These are phyloP conservation scores for Vidua chalybeata DNA, from an alignment of 2,113 vertebrate genomes.

Conservation along the genomic window DNA sequence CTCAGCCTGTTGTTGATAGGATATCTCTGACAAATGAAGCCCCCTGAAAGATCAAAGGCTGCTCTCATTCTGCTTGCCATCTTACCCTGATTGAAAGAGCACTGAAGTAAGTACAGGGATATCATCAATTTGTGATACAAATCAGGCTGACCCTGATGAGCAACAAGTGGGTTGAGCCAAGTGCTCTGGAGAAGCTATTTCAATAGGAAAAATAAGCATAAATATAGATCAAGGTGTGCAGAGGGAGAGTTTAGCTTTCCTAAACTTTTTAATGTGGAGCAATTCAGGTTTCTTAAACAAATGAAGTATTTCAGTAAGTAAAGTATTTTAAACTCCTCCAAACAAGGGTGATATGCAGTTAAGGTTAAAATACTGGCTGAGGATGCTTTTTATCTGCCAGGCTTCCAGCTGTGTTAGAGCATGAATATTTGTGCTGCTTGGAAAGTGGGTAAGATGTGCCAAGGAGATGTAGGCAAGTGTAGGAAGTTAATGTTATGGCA, in stretches of 20 bases:
- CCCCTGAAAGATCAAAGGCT: background rate
- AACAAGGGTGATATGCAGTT: rapidly evolving
- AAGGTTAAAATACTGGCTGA: background rate
- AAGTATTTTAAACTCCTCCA: background rate
- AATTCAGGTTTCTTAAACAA: background rate
- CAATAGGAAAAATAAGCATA: background rate
- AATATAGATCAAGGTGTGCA: rapidly evolving
- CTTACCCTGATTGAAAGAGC: background rate
- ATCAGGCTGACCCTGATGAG: background rate
- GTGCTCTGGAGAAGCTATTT: background rate
- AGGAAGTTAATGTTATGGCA: background rate
- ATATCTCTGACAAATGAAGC: background rate
- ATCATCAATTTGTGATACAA: background rate
- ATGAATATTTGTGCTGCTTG: background rate
- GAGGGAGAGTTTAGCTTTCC: background rate
- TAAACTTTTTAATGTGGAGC: background rate
- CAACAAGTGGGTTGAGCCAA: rapidly evolving
- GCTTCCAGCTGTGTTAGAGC: rapidly evolving
- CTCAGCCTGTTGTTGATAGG: background rate
- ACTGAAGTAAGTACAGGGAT: background rate
- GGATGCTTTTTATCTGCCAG: background rate
- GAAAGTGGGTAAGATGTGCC: background rate
- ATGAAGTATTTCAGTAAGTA: background rate
- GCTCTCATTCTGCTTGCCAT: background rate
- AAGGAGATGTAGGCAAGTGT: background rate